Evolutionary conservation across 2,797 vertebrate species (phyloP).

Genomic region (Pygocentrus nattereri): DNA sequence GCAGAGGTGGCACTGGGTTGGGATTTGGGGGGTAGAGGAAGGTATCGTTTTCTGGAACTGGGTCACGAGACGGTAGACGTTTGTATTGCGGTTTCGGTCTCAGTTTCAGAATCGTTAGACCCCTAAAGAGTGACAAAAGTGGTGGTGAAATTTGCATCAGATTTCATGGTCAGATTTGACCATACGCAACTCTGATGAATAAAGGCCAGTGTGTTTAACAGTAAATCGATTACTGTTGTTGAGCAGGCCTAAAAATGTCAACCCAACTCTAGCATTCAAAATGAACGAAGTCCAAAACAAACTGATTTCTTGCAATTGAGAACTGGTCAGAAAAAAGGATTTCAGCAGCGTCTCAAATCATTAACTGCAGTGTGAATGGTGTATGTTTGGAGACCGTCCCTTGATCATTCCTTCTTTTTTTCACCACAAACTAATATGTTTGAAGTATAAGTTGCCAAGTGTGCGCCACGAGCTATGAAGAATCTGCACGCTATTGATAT

Average conservation of each 20-base stretch:
- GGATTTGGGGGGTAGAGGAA: too few species aligned
- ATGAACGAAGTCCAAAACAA: background rate
- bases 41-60: too few species aligned
- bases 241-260: background rate
- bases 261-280: background rate
- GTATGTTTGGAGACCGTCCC: constrained; percentile 72
- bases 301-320: constrained; percentile 30
- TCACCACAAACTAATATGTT: constrained; percentile 80
- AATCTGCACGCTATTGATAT: constrained; percentile 80
- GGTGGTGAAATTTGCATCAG: too few species aligned
- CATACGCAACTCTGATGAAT: too few species aligned
- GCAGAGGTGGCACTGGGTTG: too few species aligned
- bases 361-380: constrained; percentile 68
- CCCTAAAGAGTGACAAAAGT: too few species aligned
- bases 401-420: constrained; percentile 70
- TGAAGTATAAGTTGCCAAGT: constrained; percentile 77
- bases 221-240: too few species aligned
- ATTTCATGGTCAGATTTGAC: too few species aligned
- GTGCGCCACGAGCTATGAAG: constrained; percentile 79
- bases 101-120: too few species aligned
- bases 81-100: too few species aligned
- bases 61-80: too few species aligned
- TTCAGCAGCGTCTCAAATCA: constrained; percentile 70
- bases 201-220: too few species aligned
- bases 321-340: constrained; percentile 13